Percentiles rank a stretch among this genome's conserved stretches.
phyloP scores from a whole-genome alignment of 1,140 invertebrate genomes.

The Leguminivora glycinivorella region DNA sequence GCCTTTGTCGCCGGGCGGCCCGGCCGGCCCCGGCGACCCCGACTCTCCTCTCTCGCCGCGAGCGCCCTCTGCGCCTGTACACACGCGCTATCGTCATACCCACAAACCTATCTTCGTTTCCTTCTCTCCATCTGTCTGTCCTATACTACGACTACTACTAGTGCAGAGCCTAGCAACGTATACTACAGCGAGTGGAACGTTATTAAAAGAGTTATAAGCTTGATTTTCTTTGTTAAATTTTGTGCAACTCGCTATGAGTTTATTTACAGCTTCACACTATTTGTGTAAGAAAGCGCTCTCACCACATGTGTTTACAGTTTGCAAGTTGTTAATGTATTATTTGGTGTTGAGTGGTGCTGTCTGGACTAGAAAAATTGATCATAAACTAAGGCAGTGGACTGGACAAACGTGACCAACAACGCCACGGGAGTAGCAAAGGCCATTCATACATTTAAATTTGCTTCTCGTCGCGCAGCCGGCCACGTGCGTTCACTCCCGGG shows the following conservation, averaged over 20 bases:
- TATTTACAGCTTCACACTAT: neutral
- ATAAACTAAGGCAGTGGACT: no score
- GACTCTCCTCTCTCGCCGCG: slow-evolving; percentile 89
- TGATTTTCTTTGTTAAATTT: neutral
- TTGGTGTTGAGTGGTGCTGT: neutral
- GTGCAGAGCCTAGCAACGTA: neutral
- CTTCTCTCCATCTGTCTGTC: neutral
- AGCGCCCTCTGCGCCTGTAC: slow-evolving; percentile 80
- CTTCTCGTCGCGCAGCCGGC: no score
- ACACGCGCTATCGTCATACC: slow-evolving; percentile 34
- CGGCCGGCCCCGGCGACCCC: slow-evolving; percentile 86
- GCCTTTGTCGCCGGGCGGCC: slow-evolving; percentile 87
- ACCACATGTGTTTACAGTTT: neutral
- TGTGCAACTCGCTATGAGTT: neutral
- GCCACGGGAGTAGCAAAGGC: no score
- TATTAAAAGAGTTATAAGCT: neutral
- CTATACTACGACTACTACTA: neutral
- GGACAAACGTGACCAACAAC: no score
- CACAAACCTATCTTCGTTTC: slow-evolving; percentile 11
- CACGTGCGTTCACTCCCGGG: no score
- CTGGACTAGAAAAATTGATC: neutral
- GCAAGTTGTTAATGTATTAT: neutral
- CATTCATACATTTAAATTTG: no score
- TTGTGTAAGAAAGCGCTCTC: neutral
- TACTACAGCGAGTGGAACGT: neutral